phyloP scores from a whole-genome alignment of 2,113 vertebrate genomes.

The Hypocryptadius cinnamomeus region DNA sequence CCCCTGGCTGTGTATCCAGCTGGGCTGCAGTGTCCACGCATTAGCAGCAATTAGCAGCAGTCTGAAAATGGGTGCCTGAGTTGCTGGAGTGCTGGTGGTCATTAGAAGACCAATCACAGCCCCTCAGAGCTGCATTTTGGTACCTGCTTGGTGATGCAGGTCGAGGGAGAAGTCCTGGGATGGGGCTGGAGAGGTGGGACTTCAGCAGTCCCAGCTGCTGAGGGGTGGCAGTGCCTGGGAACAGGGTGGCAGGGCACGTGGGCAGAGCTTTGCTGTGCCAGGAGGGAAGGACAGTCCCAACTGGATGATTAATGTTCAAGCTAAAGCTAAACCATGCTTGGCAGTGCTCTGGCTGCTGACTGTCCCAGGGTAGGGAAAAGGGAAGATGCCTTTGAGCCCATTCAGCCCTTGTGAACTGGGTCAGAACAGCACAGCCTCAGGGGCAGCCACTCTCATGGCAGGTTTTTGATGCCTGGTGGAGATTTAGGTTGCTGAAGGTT shows the following conservation, averaged over 20 bases:
- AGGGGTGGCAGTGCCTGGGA: neutral
- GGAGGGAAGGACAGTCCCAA: neutral
- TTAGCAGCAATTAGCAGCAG: neutral
- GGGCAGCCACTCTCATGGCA: neutral
- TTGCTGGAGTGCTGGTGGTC: neutral
- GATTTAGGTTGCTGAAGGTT: neutral
- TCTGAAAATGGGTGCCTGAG: neutral
- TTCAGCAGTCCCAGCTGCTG: neutral
- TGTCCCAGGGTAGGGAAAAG: neutral
- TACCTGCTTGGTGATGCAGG: neutral
- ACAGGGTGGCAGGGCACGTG: neutral
- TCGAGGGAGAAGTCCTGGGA: fast-evolving
- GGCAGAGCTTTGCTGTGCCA: neutral
- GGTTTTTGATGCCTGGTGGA: neutral
- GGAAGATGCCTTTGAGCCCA: neutral
- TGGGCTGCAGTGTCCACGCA: neutral
- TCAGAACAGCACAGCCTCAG: neutral
- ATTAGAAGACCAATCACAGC: neutral
- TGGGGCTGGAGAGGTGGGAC: neutral
- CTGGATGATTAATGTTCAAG: neutral
- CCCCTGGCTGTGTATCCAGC: neutral
- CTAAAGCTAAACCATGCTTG: neutral
- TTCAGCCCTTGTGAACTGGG: neutral
- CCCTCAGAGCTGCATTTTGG: neutral
- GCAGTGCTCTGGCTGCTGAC: neutral